Evolutionary conservation across 2,888 invertebrate species (phyloP).

Genomic region (Limnephilus rhombicus): DNA sequence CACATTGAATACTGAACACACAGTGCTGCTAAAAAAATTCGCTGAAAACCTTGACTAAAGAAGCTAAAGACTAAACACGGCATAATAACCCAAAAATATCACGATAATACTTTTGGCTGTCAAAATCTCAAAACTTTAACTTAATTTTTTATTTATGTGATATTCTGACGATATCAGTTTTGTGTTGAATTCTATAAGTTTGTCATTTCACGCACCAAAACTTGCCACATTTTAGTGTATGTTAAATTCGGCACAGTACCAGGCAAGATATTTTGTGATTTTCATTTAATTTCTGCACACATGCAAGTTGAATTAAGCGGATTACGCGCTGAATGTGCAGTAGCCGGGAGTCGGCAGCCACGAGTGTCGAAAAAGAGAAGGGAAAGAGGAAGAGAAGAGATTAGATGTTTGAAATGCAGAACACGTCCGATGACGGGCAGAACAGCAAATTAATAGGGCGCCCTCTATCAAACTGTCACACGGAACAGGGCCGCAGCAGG

Average conservation of each 20-base stretch:
- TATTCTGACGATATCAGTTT: no score
- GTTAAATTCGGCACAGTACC: background rate
- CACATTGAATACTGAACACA: no score
- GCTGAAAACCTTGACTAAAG: no score
- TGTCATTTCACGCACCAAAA: background rate
- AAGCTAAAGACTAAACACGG: no score
- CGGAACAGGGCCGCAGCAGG: background rate
- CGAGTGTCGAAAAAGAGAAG: background rate
- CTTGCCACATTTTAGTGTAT: background rate
- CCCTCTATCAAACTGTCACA: slow-evolving; percentile 10
- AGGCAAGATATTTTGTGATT: background rate
- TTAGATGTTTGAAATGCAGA: background rate
- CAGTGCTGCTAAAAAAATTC: no score
- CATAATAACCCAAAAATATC: no score
- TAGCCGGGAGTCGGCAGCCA: background rate
- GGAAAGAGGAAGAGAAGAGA: background rate
- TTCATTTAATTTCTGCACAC: background rate
- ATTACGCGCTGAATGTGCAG: background rate
- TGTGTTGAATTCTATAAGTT: no score
- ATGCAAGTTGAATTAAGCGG: background rate
- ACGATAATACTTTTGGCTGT: no score
- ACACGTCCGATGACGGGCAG: slow-evolving; percentile 1
- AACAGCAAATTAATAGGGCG: slow-evolving; percentile 3
- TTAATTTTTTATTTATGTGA: no score
- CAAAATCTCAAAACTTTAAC: no score